Base-by-base conservation (phyloP, 2,113 vertebrate genomes). In the Poecile atricapillus region DNA sequence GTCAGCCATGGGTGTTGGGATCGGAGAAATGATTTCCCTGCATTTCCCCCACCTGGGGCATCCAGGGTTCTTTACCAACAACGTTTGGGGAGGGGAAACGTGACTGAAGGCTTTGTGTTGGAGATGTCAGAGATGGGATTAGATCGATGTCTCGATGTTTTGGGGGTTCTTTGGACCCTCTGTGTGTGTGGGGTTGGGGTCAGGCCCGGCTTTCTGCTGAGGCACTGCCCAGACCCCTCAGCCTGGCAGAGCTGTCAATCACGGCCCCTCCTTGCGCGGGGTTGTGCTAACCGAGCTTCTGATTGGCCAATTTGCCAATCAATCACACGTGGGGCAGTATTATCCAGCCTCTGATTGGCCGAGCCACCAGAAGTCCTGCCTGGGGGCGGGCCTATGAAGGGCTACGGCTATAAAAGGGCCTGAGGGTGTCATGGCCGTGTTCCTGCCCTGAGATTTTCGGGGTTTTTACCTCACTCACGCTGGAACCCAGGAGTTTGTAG, bases 401-500 rank as follows among this genome's bases (percentile, higher is more conserved):
- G 7, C 22, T 17, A 2, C 0, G 4, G 27, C 0, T 77, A 60
- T 62, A 69, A 69, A 78, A 62, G 6, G 5, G 4, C 15, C 27
- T 53, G 83, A 37, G 46, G 22, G 27, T 0, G 0, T 8, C 1
- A 35, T 31, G 17, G 44, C 14, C 0, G 0, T 1, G 9, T 25
- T 6, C 9, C 5, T 25, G 7, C 7, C 18, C 15, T n/a, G 8
- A 8, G 0, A 1, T 5, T 0, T 65, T 28, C 23, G 5, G 27
- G 2, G 7, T 46, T 60, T 60, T 0, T 3, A 0, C 8, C 2
- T 44, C 6, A 0, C 14, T 4, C 8, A 2, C 2, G 0, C 23
- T 24, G 30, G 30, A 41, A 13, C 5, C 4, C 31, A 37, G 25
- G 25, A 44, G 21, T 4, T 17, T 11, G 44, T 11, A 15, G 14